phyloP scores from a whole-genome alignment of 2,888 invertebrate genomes.

The Zeuzera pyrina region DNA sequence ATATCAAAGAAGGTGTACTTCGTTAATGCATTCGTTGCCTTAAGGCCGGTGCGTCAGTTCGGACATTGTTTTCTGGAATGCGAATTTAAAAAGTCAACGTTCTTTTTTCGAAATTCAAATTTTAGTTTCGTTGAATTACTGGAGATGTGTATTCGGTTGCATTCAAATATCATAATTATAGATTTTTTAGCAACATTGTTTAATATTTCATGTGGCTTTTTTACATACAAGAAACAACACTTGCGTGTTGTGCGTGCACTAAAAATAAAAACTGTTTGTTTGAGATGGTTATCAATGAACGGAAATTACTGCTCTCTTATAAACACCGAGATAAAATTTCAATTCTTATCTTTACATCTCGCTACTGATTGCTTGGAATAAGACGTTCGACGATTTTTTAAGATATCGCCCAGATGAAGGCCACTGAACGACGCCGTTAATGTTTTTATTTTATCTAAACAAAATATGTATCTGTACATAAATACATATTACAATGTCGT shows the following conservation, averaged over 20 bases:
- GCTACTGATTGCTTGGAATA: constrained; percentile 1
- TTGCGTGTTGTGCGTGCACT: no score
- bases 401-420: no score
- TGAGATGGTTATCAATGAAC: not conserved
- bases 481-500: no score
- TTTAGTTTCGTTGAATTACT: constrained; percentile 39
- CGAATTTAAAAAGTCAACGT: constrained; percentile 46
- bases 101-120: constrained; percentile 35
- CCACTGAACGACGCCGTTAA: no score
- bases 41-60: constrained; percentile 56
- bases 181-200: no score
- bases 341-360: constrained; percentile 1
- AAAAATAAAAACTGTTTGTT: not conserved
- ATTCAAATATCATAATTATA: constrained; percentile 38
- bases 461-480: no score
- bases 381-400: not conserved
- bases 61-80: constrained; percentile 71
- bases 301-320: not conserved
- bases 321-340: not conserved
- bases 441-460: no score
- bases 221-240: no score
- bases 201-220: no score
- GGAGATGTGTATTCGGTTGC: constrained; percentile 28
- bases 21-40: constrained; percentile 69
- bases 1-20: constrained; percentile 69